Conservation (phyloP, 2,113 vertebrate species). For the Pluvialis apricaria region DNA sequence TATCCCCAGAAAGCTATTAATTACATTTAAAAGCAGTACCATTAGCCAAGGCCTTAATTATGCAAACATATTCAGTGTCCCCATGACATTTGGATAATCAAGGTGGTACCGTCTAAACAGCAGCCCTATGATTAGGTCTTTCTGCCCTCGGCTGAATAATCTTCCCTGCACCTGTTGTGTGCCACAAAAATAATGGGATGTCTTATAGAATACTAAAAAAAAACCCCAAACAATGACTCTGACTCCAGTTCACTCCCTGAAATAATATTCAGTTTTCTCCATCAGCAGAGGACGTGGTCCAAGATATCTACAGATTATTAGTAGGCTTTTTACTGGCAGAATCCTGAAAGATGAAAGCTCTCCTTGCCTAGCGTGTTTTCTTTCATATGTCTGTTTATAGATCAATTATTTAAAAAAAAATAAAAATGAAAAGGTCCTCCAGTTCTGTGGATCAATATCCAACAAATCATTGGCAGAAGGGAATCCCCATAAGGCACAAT, state of each 20-base stretch:
- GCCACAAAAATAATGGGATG: background rate
- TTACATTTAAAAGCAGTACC: conserved; percentile 32
- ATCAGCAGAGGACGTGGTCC: background rate
- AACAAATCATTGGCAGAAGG: background rate
- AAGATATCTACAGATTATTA: background rate
- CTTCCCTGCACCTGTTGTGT: conserved; percentile 5
- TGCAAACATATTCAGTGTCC: conserved; percentile 38
- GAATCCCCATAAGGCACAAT: conserved; percentile 47
- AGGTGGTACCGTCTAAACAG: background rate
- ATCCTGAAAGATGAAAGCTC: background rate
- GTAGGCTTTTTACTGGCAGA: background rate
- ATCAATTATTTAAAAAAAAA: background rate
- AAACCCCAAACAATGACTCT: accelerated
- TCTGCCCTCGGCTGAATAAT: background rate
- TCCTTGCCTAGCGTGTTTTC: background rate
- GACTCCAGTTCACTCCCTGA: background rate
- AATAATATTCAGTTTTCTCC: background rate
- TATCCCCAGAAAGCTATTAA: conserved; percentile 37
- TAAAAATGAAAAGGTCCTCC: background rate
- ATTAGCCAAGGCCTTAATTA: conserved; percentile 27
- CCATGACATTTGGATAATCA: background rate
- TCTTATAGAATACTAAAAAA: background rate
- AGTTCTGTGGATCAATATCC: background rate
- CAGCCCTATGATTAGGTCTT: background rate
- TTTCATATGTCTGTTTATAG: background rate